A percentile compares a stretch with the other conserved stretches of the same genome.
These are phyloP conservation scores for Dicyrtoma fusca DNA, from an alignment of 2,888 invertebrate species.

Conservation along the genomic window DNA sequence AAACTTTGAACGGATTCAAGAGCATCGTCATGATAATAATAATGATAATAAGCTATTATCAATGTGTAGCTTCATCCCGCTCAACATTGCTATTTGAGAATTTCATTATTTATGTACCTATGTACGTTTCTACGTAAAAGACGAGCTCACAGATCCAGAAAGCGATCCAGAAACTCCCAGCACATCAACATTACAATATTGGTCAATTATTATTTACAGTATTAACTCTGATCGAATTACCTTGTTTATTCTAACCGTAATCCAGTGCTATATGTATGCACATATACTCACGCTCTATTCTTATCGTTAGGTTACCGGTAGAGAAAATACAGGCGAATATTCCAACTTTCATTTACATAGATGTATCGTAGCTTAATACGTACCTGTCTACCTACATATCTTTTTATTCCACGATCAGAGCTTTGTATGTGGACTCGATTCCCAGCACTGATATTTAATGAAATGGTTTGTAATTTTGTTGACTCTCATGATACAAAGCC, in stretches of 20 bases:
- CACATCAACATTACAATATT: constrained; percentile 22
- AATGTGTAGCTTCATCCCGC: not conserved
- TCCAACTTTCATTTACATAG: not conserved
- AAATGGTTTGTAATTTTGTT: too few relatives aligned
- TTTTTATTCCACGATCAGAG: too few relatives aligned
- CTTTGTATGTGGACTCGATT: too few relatives aligned
- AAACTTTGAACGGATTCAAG: constrained; percentile 11
- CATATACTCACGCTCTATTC: too few relatives aligned
- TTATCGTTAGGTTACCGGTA: too few relatives aligned
- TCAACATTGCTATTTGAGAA: not conserved
- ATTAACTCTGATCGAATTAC: constrained; percentile 24
- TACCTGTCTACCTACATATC: too few relatives aligned
- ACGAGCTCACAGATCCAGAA: not conserved
- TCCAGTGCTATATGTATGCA: too few relatives aligned
- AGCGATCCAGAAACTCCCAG: constrained; percentile 1
- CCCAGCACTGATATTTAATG: too few relatives aligned
- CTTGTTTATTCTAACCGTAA: constrained; percentile 28
- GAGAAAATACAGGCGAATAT: too few relatives aligned
- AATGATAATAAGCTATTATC: constrained; percentile 29
- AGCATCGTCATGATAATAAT: not conserved
- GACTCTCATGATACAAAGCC: too few relatives aligned
- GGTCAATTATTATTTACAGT: constrained; percentile 34
- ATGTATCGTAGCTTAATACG: too few relatives aligned
- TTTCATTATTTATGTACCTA: too few relatives aligned
- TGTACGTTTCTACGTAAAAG: not conserved